phyloP scores from a whole-genome alignment of 2,797 vertebrate species.

The Liparis tanakae region DNA sequence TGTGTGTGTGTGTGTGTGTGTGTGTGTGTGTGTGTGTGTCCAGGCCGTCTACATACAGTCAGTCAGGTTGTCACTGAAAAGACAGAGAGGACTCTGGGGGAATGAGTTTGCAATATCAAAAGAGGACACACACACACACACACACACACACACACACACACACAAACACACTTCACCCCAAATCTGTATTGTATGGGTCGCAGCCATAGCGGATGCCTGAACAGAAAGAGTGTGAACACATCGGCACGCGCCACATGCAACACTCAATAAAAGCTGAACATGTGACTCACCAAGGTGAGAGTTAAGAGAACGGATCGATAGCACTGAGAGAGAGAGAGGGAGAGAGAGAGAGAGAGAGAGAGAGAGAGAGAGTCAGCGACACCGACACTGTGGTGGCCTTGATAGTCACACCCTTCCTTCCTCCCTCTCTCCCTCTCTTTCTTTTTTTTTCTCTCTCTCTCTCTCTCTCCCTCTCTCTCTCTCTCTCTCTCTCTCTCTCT shows the following conservation, averaged over 20 bases:
- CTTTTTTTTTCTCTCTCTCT: too few relatives aligned
- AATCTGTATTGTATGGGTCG: background rate
- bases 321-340: conserved; percentile 32
- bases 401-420: conserved; percentile 5
- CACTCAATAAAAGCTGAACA: conserved; percentile 13
- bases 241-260: background rate
- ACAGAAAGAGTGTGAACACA: background rate
- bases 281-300: conserved; percentile 48
- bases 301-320: conserved; percentile 56
- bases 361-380: conserved; percentile 1
- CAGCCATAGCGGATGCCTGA: background rate
- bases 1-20: background rate
- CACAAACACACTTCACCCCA: background rate
- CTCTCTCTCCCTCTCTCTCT: too few relatives aligned
- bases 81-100: conserved; percentile 60
- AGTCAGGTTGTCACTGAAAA: conserved; percentile 58
- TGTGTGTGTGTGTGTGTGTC: conserved; percentile 17
- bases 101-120: conserved; percentile 68
- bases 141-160: conserved; percentile 3
- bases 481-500: too few relatives aligned
- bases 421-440: too few relatives aligned
- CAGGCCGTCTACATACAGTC: conserved; percentile 55
- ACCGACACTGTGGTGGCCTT: conserved; percentile 18
- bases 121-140: background rate
- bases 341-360: background rate